phyloP scores from a whole-genome alignment of 2,888 invertebrate genomes.

The Carabus problematicus region DNA sequence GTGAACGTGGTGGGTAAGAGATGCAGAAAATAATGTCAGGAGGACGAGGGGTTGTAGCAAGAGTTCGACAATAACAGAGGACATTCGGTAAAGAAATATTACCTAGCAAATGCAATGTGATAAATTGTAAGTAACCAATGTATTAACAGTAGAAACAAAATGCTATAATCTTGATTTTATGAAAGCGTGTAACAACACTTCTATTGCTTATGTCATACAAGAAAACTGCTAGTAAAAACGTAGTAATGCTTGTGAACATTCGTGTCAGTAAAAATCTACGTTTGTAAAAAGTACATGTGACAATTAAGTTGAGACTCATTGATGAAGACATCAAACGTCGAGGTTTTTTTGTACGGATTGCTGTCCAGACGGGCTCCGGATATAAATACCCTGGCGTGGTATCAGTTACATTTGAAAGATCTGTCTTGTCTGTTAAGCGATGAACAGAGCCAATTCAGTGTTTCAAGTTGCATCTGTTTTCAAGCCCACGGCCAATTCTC shows the following conservation, averaged over 20 bases:
- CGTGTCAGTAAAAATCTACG: slow-evolving; percentile 34
- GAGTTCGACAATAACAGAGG: too few relatives aligned
- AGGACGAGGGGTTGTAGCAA: too few relatives aligned
- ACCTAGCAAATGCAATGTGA: too few relatives aligned
- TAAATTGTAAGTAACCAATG: too few relatives aligned
- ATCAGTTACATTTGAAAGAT: slow-evolving; percentile 34
- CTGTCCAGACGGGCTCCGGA: slow-evolving; percentile 22
- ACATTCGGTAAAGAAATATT: too few relatives aligned
- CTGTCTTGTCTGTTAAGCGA: slow-evolving; percentile 7
- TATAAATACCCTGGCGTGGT: slow-evolving; percentile 33
- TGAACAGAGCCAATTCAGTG: not conserved
- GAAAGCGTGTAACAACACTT: too few relatives aligned
- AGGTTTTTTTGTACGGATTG: slow-evolving; percentile 14
- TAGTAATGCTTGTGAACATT: slow-evolving; percentile 24
- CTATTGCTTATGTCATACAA: too few relatives aligned
- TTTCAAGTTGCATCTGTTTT: too few relatives aligned
- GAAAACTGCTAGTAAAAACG: too few relatives aligned
- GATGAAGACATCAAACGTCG: slow-evolving; percentile 36
- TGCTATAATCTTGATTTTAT: too few relatives aligned
- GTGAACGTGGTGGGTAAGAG: slow-evolving; percentile 44
- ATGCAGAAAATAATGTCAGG: too few relatives aligned
- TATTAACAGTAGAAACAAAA: too few relatives aligned
- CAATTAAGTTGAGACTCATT: slow-evolving; percentile 37
- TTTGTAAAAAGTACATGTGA: slow-evolving; percentile 30
- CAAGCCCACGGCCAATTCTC: not conserved